Evolutionary conservation across 2,888 invertebrate genomes (phyloP).

Genomic region (Sceliomorpha sp.): DNA sequence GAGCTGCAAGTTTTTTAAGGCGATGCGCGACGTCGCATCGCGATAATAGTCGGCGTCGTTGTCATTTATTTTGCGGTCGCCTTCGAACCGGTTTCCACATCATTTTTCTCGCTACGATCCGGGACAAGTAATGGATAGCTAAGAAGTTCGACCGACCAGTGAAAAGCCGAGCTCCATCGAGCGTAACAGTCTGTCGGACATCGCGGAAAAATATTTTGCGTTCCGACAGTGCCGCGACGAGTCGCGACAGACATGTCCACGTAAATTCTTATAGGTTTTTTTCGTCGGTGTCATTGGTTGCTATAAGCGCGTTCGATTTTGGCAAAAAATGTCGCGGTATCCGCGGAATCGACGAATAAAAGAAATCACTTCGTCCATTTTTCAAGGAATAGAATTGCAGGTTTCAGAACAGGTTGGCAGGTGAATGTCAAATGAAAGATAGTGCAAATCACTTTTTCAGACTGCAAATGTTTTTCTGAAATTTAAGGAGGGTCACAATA

Average conservation of each 20-base stretch:
- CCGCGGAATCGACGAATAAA: constrained; percentile 24
- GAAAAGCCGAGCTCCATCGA: constrained; percentile 40
- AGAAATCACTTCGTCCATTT: constrained; percentile 15
- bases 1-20: constrained; percentile 62
- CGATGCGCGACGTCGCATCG: constrained; percentile 41
- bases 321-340: constrained; percentile 22
- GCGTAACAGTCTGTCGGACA: constrained; percentile 34
- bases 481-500: too few species aligned
- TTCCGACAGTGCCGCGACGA: constrained; percentile 23
- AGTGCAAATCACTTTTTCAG: too few species aligned
- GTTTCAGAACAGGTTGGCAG: constrained; percentile 6
- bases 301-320: constrained; percentile 32
- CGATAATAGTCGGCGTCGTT: constrained; percentile 40
- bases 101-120: constrained; percentile 54
- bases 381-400: not conserved
- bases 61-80: constrained; percentile 53
- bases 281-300: constrained; percentile 16
- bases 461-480: too few species aligned
- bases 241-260: constrained; percentile 22
- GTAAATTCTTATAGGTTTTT: constrained; percentile 15
- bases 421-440: too few species aligned
- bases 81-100: constrained; percentile 59
- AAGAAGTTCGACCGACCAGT: constrained; percentile 44
- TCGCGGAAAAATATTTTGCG: constrained; percentile 48
- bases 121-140: constrained; percentile 37